Percentiles rank a stretch among this genome's conserved stretches.
Conservation (phyloP, 2,888 invertebrate species). For the Himalopsyche japonica region DNA sequence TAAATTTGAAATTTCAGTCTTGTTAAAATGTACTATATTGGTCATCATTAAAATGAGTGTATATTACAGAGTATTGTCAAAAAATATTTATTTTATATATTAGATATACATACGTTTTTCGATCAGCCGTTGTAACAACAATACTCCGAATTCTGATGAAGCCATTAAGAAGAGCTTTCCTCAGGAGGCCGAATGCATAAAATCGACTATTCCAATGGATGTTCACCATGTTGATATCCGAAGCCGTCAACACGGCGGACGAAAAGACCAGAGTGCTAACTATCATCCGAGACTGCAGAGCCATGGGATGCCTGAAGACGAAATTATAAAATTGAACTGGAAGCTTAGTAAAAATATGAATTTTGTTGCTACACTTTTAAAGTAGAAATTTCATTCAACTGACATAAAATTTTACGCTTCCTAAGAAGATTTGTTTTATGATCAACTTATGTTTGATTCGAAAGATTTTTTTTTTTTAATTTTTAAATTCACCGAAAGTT, state of each 20-base stretch:
- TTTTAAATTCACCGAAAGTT: no score
- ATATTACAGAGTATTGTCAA: no score
- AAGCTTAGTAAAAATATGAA: no score
- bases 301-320: constrained; percentile 17
- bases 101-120: constrained; percentile 10
- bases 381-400: no score
- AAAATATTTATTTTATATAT: neutral
- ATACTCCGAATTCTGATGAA: constrained; percentile 15
- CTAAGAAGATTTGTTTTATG: no score
- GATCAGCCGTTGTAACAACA: constrained; percentile 17
- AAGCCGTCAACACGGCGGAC: constrained; percentile 3
- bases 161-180: constrained; percentile 19
- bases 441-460: no score
- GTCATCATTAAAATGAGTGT: no score
- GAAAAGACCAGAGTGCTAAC: constrained; percentile 18
- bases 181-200: constrained; percentile 21
- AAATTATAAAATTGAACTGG: neutral
- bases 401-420: no score
- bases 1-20: no score
- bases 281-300: constrained; percentile 16
- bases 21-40: no score
- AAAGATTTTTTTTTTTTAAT: no score
- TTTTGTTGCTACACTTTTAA: no score
- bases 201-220: constrained; percentile 31
- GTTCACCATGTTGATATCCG: constrained; percentile 16